phyloP scores from a whole-genome alignment of 1,140 invertebrate genomes.

The Dysdera silvatica region DNA sequence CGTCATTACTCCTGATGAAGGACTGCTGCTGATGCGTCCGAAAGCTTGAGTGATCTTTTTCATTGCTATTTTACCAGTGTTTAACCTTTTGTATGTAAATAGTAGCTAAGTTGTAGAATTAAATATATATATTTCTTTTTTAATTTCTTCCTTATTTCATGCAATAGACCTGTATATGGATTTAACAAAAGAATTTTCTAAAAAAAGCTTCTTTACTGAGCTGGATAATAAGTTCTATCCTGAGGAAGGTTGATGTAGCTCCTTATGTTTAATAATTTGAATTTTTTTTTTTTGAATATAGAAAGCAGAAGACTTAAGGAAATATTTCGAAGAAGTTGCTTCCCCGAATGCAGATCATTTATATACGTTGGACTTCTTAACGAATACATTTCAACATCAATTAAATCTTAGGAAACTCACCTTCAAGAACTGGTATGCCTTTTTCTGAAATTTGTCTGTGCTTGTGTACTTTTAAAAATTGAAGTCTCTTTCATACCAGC shows the following conservation, averaged over 20 bases:
- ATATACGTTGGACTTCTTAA: constrained; percentile 2
- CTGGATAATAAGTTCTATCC: neutral
- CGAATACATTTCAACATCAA: neutral
- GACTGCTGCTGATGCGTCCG: no score
- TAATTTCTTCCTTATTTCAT: neutral
- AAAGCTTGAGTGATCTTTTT: no score
- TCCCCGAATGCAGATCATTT: neutral
- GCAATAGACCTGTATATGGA: neutral
- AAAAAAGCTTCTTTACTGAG: neutral
- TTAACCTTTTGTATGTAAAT: no score
- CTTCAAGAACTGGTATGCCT: neutral
- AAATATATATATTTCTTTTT: neutral
- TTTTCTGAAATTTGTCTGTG: no score
- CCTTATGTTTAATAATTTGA: neutral
- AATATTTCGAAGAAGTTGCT: constrained; percentile 1
- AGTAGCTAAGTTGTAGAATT: neutral
- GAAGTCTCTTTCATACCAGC: neutral
- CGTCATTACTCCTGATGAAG: no score
- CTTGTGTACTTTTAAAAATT: constrained; percentile 6
- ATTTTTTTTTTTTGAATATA: neutral
- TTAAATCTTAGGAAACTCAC: neutral
- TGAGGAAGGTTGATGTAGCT: neutral
- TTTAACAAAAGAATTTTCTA: neutral
- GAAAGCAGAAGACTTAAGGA: neutral
- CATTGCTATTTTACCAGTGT: no score